Conservation (phyloP, 2,797 vertebrate genomes). For the Rhodeus uyekii region DNA sequence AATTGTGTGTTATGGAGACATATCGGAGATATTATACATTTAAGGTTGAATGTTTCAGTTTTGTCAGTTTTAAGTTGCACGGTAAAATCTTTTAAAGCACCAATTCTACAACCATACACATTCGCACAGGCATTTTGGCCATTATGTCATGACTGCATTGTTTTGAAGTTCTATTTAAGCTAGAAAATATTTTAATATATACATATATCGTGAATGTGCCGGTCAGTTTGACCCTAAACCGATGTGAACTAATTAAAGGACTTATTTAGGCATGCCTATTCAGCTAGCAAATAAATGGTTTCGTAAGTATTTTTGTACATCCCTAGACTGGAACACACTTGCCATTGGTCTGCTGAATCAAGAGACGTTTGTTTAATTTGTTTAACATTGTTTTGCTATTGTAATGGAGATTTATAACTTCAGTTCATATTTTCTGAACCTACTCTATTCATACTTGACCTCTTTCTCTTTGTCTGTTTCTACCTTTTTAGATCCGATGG, state of each 20-base stretch:
- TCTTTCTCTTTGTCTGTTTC: conserved; percentile 17
- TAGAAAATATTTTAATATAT: neutral
- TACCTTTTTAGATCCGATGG: conserved; percentile 87
- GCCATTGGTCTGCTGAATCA: neutral
- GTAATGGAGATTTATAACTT: conserved; percentile 8
- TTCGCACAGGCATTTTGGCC: neutral
- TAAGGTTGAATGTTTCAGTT: neutral
- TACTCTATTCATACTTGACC: conserved; percentile 13
- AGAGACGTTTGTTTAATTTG: neutral
- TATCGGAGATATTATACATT: neutral
- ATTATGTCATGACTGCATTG: neutral
- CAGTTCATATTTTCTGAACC: neutral
- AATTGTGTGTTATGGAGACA: neutral
- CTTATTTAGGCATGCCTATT: neutral
- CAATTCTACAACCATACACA: neutral
- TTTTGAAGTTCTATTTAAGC: neutral
- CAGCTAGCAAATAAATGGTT: neutral
- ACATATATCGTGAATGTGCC: neutral
- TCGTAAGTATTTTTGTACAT: neutral
- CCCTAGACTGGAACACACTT: neutral
- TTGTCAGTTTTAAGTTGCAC: neutral
- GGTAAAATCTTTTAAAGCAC: neutral
- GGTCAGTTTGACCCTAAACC: neutral
- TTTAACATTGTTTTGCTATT: neutral
- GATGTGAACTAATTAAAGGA: neutral